Evolutionary conservation across 2,888 invertebrate genomes (phyloP).

Genomic region (Tipula unca): DNA sequence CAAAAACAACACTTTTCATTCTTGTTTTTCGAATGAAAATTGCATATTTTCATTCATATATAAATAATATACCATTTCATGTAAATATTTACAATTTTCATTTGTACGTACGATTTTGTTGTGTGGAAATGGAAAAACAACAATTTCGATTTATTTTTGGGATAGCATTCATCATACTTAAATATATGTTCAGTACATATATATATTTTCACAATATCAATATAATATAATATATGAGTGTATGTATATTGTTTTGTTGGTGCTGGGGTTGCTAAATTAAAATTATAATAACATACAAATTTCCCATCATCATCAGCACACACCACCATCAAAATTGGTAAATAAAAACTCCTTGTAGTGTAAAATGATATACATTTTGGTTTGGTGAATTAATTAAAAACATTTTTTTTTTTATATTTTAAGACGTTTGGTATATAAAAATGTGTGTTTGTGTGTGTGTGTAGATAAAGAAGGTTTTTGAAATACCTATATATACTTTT

Average conservation of each 20-base stretch:
- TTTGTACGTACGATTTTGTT: background rate
- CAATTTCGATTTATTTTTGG: background rate
- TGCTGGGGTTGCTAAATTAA: background rate
- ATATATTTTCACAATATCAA: background rate
- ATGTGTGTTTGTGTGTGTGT: background rate
- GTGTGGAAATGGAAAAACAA: background rate
- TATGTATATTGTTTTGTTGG: background rate
- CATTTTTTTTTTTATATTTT: background rate
- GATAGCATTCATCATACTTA: background rate
- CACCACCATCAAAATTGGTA: background rate
- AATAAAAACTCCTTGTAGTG: background rate
- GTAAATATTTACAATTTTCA: background rate
- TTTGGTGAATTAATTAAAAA: conserved; percentile 14
- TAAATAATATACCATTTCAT: background rate
- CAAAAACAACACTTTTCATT: background rate
- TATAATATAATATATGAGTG: too few species aligned
- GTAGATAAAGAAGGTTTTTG: background rate
- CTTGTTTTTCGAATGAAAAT: background rate
- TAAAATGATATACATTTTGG: background rate
- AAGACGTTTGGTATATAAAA: background rate
- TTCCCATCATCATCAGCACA: background rate
- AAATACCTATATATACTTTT: background rate
- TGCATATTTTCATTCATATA: background rate
- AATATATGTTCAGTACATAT: background rate
- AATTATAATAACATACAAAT: background rate